Conservation (phyloP, 1,140 invertebrate species). For the Ctenoplectra terminalis region DNA sequence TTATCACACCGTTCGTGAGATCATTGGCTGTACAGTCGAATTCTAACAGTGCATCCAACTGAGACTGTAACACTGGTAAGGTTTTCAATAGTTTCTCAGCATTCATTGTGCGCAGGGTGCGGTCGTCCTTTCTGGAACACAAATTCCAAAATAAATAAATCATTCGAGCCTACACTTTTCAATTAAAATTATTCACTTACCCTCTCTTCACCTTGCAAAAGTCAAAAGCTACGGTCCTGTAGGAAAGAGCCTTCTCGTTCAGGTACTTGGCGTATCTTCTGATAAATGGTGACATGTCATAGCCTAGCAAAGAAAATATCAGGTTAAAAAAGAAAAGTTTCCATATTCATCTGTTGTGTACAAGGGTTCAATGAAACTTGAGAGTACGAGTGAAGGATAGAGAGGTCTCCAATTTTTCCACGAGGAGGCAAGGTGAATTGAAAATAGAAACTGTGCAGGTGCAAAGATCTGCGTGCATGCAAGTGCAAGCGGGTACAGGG, state of each 20-base stretch:
- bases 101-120: conserved; percentile 97
- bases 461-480: neutral
- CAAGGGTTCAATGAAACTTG: neutral
- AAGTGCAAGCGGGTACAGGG: neutral
- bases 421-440: neutral
- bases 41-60: conserved; percentile 97
- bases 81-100: conserved; percentile 99
- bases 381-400: no score
- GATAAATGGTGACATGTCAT: conserved; percentile 99
- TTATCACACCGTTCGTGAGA: conserved; percentile 98
- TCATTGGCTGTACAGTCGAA: conserved; percentile 99
- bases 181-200: conserved; percentile 84
- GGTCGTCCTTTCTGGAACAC: conserved; percentile 95
- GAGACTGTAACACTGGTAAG: conserved; percentile 96
- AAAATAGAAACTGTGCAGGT: neutral
- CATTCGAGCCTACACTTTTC: neutral
- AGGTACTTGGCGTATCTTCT: conserved; percentile 99
- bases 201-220: conserved; percentile 99
- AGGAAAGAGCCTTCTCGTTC: conserved; percentile 99
- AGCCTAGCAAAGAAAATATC: conserved; percentile 88
- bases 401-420: neutral
- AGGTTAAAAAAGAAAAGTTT: neutral
- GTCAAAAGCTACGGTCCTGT: conserved; percentile 99
- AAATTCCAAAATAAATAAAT: neutral
- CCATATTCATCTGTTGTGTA: neutral